Conservation (phyloP, 2,888 invertebrate species). For the Acanthosepion lycidas region DNA sequence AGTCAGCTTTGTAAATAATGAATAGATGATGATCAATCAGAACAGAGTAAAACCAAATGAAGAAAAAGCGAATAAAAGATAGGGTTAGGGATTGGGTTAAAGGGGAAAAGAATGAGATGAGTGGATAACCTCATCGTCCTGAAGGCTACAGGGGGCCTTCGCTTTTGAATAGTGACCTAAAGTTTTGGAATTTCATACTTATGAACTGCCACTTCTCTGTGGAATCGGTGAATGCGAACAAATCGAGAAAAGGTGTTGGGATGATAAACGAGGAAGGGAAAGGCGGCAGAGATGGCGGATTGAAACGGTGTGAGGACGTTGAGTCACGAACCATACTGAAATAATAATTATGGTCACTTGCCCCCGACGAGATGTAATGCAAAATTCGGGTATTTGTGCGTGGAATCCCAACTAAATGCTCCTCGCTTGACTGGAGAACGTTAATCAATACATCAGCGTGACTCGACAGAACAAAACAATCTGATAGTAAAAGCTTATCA, state of each 20-base stretch:
- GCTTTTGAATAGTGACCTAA: background rate
- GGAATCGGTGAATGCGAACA: background rate
- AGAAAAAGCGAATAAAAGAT: too few relatives aligned
- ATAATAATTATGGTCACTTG: constrained; percentile 33
- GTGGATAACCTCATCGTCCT: background rate
- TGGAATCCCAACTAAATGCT: constrained; percentile 20
- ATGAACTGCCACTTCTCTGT: background rate
- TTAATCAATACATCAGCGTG: background rate
- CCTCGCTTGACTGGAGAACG: background rate
- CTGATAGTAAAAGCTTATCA: background rate
- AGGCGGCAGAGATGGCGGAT: too few relatives aligned
- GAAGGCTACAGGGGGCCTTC: background rate
- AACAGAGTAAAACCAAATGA: too few relatives aligned
- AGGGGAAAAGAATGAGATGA: too few relatives aligned
- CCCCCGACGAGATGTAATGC: background rate
- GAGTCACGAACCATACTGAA: background rate
- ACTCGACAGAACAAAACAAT: background rate
- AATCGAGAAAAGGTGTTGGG: too few relatives aligned
- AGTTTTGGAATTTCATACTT: constrained; percentile 33
- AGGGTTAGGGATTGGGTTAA: too few relatives aligned
- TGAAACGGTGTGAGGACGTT: background rate
- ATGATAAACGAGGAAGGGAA: too few relatives aligned
- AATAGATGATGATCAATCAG: too few relatives aligned
- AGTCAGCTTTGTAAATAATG: too few relatives aligned
- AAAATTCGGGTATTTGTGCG: constrained; percentile 1